Evolutionary conservation across 1,140 invertebrate species (phyloP), one percentile per base, ranked within the genome.

Genomic region (Cyphomyrmex costatus): DNA sequence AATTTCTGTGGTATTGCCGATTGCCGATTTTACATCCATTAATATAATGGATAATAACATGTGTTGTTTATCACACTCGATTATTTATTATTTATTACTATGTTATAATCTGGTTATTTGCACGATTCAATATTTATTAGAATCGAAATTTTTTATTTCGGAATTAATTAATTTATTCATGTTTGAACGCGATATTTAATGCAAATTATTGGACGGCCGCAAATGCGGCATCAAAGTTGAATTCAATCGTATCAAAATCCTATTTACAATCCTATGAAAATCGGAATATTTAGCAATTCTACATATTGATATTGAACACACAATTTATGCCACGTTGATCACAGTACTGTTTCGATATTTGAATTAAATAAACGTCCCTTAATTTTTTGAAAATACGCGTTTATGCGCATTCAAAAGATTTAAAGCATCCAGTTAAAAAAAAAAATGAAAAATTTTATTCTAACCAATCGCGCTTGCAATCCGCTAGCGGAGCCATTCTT

Each of bases 391-490:
- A 80, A 21, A 80, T 49, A 46, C 21, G 21, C 65, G 27, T 68
- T 70, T 70, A 70, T 21, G 24, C 27, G 0, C 27, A 56, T 68
- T n/a, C 10, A 5, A 80, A 70, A 53, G 30, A 70, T 71, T 73
- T 60, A 33, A 71, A 82, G 27, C 36, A 82, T 73, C 14, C 36
- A 46, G 33, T 73, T 82, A 58, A 36, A 73, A 49, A 73, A 49
- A 73, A 82, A 71, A 42, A n/a, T 33, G 16, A 66, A 65, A 79
- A 79, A 66, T 79, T 66, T 58, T 60, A 58, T 58, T 82, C 53
- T 73, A 73, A 60, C 79, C 63, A 14, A 82, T 58, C 19, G 19
- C 24, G 14, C 19, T 19, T 58, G 66, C 21, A 73, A 82, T 82
- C 21, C 19, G 24, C n/a, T 46, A 73, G 51, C 33, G 36, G 58